Conservation (phyloP, 2,888 invertebrate species). For the Junonia oenone region DNA sequence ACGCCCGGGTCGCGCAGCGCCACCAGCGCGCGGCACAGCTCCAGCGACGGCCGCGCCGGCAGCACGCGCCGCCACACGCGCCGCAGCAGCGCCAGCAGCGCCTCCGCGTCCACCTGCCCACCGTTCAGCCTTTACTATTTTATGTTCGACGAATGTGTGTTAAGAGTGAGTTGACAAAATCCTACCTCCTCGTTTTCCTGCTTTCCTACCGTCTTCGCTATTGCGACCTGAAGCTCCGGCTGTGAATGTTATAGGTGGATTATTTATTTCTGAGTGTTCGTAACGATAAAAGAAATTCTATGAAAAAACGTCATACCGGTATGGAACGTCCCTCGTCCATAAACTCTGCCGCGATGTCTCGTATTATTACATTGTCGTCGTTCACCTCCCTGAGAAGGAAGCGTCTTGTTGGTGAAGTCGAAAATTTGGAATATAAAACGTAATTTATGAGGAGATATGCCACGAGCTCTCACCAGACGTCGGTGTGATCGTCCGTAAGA, state of each 20-base stretch:
- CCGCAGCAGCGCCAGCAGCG: slow-evolving; percentile 35
- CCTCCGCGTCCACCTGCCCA: slow-evolving; percentile 42
- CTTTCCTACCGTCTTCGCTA: slow-evolving; percentile 32
- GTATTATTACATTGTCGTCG: slow-evolving; percentile 85
- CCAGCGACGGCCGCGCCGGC: slow-evolving; percentile 65
- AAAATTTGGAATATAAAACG: no score
- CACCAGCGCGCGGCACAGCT: slow-evolving; percentile 83
- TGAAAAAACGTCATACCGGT: slow-evolving; percentile 56
- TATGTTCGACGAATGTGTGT: no score
- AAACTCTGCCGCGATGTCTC: slow-evolving; percentile 81
- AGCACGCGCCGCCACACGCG: slow-evolving; percentile 81
- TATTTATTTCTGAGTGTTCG: not conserved
- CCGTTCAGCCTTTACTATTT: no score
- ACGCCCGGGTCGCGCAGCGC: slow-evolving; percentile 84
- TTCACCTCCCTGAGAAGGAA: slow-evolving; percentile 82
- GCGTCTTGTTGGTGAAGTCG: not conserved
- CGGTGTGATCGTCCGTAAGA: slow-evolving; percentile 85
- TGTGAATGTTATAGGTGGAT: slow-evolving; percentile 1
- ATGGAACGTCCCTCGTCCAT: slow-evolving; percentile 75
- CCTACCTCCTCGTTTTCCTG: slow-evolving; percentile 37
- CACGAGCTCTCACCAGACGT: slow-evolving; percentile 80
- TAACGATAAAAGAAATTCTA: not conserved
- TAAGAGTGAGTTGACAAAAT: slow-evolving; percentile 42
- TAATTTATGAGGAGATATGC: not conserved
- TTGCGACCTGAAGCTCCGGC: slow-evolving; percentile 28